These are phyloP conservation scores for Empidonax traillii DNA, from an alignment of 2,113 vertebrate species.

Conservation along the genomic window DNA sequence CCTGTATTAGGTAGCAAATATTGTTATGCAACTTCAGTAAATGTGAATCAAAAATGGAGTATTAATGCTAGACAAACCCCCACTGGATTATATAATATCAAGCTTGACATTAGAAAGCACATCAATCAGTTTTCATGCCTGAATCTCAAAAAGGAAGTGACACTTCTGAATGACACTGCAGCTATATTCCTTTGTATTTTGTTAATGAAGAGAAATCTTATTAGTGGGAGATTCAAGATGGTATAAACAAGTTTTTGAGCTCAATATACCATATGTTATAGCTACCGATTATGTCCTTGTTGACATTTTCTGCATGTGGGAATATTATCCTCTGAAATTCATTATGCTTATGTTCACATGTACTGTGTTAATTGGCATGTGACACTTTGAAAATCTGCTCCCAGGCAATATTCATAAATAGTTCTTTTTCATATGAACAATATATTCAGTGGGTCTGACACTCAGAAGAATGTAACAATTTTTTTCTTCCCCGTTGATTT, in stretches of 20 bases:
- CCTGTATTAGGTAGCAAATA: not conserved
- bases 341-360: conserved; percentile 51
- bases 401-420: conserved; percentile 50
- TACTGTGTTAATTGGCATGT: conserved; percentile 54
- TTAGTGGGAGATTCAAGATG: conserved; percentile 23
- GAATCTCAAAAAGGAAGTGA: not conserved
- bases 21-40: not conserved
- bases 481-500: not conserved
- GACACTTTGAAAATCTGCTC: conserved; percentile 56
- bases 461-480: not conserved
- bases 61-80: not conserved
- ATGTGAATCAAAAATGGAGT: not conserved
- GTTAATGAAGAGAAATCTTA: conserved; percentile 22
- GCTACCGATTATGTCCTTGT: conserved; percentile 37
- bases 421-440: conserved; percentile 6
- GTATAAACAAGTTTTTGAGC: conserved; percentile 30
- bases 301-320: conserved; percentile 58
- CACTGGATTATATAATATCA: not conserved
- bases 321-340: conserved; percentile 53
- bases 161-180: not conserved
- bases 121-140: not conserved
- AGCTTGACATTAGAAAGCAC: not conserved
- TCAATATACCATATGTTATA: conserved; percentile 59
- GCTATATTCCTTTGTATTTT: not conserved
- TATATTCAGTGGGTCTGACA: not conserved